phyloP scores from a whole-genome alignment of 2,113 vertebrate species.

The Menidia beryllina region DNA sequence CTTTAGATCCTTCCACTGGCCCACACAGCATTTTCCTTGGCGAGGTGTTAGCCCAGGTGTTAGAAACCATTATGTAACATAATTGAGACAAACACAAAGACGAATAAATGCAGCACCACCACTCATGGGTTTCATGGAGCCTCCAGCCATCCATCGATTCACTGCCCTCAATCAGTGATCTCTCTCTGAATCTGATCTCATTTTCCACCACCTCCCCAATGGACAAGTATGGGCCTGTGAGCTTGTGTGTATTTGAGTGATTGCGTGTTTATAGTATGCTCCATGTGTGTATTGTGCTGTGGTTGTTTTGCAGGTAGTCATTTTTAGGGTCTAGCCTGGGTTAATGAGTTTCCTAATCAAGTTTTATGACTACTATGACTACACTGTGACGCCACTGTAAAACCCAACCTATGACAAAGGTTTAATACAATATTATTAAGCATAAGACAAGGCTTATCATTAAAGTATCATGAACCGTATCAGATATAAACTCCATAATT shows the following conservation, averaged over 20 bases:
- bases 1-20: slow-evolving; percentile 55
- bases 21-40: slow-evolving; percentile 63
- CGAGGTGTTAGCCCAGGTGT: slow-evolving; percentile 73
- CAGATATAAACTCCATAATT: not conserved
- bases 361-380: slow-evolving; percentile 45
- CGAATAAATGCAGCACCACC: slow-evolving; percentile 83
- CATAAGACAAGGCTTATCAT: too few relatives aligned
- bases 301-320: slow-evolving; percentile 7
- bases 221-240: slow-evolving; percentile 26
- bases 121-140: slow-evolving; percentile 75
- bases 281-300: not conserved
- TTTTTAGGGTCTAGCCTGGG: slow-evolving; percentile 17
- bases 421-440: too few relatives aligned
- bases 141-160: slow-evolving; percentile 81
- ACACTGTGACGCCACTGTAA: slow-evolving; percentile 38
- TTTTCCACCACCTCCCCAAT: slow-evolving; percentile 55
- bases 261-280: slow-evolving; percentile 37
- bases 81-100: slow-evolving; percentile 83
- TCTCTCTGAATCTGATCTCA: slow-evolving; percentile 79
- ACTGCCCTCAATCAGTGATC: slow-evolving; percentile 85
- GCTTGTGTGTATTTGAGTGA: slow-evolving; percentile 53
- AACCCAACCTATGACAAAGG: slow-evolving; percentile 22
- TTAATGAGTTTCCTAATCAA: slow-evolving; percentile 59
- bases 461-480: not conserved
- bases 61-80: slow-evolving; percentile 80